phyloP scores from a whole-genome alignment of 2,888 invertebrate species.

The Nudaria mundana region DNA sequence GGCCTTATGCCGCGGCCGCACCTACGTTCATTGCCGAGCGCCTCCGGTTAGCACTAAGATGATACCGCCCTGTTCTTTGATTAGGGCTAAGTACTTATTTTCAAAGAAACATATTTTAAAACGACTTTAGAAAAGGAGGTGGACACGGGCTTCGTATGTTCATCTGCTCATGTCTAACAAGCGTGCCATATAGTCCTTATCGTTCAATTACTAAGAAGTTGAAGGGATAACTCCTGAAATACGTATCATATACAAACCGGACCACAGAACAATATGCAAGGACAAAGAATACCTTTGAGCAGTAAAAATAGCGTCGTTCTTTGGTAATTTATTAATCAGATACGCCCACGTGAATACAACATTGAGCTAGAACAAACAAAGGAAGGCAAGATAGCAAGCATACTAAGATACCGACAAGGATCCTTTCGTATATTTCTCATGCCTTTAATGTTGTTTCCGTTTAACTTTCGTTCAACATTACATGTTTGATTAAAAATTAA shows the following conservation, averaged over 20 bases:
- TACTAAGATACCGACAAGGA: constrained; percentile 33
- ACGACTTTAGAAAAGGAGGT: too few relatives aligned
- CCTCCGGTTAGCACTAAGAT: too few relatives aligned
- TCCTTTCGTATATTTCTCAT: constrained; percentile 20
- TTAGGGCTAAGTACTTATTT: too few relatives aligned
- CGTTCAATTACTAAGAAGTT: too few relatives aligned
- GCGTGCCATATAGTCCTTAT: too few relatives aligned
- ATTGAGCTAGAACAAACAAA: constrained; percentile 54
- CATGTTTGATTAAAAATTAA: constrained; percentile 8
- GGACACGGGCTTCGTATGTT: too few relatives aligned
- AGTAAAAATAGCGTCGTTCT: constrained; percentile 47
- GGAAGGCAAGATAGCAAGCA: constrained; percentile 49
- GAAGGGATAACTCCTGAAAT: too few relatives aligned
- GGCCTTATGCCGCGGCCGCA: too few relatives aligned
- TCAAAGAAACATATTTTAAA: too few relatives aligned
- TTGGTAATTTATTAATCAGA: constrained; percentile 45
- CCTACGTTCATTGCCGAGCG: too few relatives aligned
- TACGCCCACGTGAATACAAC: constrained; percentile 52
- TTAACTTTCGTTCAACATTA: constrained; percentile 19
- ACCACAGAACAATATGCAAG: constrained; percentile 18
- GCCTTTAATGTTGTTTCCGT: constrained; percentile 16
- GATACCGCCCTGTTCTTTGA: too few relatives aligned
- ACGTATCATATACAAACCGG: constrained; percentile 10
- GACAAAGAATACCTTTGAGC: constrained; percentile 35
- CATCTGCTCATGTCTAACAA: too few relatives aligned